Base-by-base conservation (phyloP, 2,888 invertebrate genomes). In the Hemithea aestivaria region DNA sequence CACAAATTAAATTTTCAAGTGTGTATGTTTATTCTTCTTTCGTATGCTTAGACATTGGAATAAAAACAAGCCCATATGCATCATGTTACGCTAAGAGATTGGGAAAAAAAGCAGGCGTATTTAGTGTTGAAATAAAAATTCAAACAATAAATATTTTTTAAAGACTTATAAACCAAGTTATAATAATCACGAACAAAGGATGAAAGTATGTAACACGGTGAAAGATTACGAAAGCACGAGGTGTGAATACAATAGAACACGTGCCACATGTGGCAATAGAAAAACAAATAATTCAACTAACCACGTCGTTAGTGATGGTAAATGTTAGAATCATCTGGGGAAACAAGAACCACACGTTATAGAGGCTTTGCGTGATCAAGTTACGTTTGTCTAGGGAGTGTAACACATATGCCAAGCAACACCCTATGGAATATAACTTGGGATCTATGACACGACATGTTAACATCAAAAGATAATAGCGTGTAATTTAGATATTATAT, bases 301-400 rank as follows among this genome's bases (percentile, higher is more conserved):
- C 38, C 27, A n/a, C 49, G 39, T 39, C 44, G 45, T 45, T 52
- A 52, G 35, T n/a, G n/a, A n/a, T n/a, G n/a, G n/a, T n/a, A 36
- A 45, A 48, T 24, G 42, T 33, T 48, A 45, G 66, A 66, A 56
- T 56, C 49, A 51, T 66, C 62, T 72, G 62, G 67, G 72, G 75
- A 62, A 76, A 74, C 70, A 73, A 66, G 64, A 67, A 61, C 45
- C 39, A 57, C 60, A 58, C 66, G 62, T 69, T 70, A 73, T 59
- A 49, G 56, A 56, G 64, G 53, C 61, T 55, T 71, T 49, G 74
- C 74, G 72, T 76, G 76, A 53, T 63, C 48, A 60, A 12, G 51
- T 61, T 58, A 57, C 56, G 35, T 38, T 41, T 49, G 52, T 57
- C 65, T 60, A 44, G 61, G 58, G 58, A 58, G 58, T 47, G 58